Base-by-base conservation (phyloP, 1,140 invertebrate species). In the Parasteatoda tepidariorum region DNA sequence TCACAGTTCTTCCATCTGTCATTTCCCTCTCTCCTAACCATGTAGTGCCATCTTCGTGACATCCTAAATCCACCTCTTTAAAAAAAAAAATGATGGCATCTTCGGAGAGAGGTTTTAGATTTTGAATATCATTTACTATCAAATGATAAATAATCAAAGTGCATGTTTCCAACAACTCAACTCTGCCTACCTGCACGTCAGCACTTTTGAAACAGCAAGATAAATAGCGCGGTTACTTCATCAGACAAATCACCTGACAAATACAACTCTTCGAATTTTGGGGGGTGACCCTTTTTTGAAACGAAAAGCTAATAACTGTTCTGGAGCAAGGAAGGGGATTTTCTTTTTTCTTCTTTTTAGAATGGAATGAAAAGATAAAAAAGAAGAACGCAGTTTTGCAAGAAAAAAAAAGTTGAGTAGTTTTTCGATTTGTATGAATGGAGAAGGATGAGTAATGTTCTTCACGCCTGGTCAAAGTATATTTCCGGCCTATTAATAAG, bases 361-460 rank as follows among this genome's bases (percentile, higher is more conserved):
- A 5, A n/a, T 7, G n/a, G 55, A 5, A n/a, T 41, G 38, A 41
- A 41, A 41, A 41, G 38, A 13, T 6, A 41, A 13, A 13, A 13
- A 41, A 41, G 13, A 41, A 41, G 13, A 41, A 41, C n/a, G n/a
- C n/a, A n/a, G n/a, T n/a, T n/a, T n/a, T n/a, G 13, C 38, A 6
- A 41, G 38, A 41, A 41, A 11, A 31, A 30, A 30, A 24, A 31
- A 30, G n/a, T 57, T 55, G 68, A 59, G 22, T 18, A n/a, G 28
- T 61, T 61, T 48, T 55, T 15, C 41, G 18, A 22, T 38, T 34
- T 66, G n/a, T 26, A 31, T 79, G 75, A 79, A 79, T 79, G 75
- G 64, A 79, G 64, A 55, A 76, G 34, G 75, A 79, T 79, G 75
- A 79, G 62, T 79, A 79, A 79, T 79, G 64, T 38, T 22, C 64